Base-by-base conservation (phyloP, 2,113 vertebrate species). In the Corynorhinus townsendii region DNA sequence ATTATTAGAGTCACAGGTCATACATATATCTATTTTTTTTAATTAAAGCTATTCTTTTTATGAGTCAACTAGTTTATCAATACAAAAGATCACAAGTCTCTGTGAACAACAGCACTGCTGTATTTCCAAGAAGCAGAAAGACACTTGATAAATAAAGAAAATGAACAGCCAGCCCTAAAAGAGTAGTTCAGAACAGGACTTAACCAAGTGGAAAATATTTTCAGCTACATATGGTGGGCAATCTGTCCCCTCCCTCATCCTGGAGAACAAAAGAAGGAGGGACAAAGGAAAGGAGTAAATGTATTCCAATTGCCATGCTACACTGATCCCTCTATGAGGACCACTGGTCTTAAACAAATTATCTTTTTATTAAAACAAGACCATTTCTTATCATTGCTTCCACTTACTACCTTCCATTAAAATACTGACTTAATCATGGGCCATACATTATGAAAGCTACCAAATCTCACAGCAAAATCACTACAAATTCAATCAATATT, bases 1-100 rank as follows among this genome's bases (percentile, higher is more conserved):
- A 89, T 89, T 87, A 66, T 45, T 59, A 92, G 4, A 6, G 35
- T 66, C 71, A 47, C 7, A 72, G 26, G 68, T 86, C 28, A 16
- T 85, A 66, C 28, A 73, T 15, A 69, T 15, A 68, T 73, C 77
- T 38, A 52, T 92, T 81, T 38, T 69, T 56, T 86, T 90, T 38
- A 94, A 92, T 52, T 35, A 88, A 95, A 24, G n/a, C 59, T 92
- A 16, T 80, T 95, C 38, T 85, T 84, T 79, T 91, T 80, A 86
- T 80, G 69, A 91, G 82, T 66, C 71, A 83, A 82, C 84, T 93
- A 92, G 28, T 24, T 86, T 90, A 43, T 94, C 92, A 88, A 68
- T 76, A 94, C 47, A 93, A 93, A 69, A 17, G 2, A 92, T 69
- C 68, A 17, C 26, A 56, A 80, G 59, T 81, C 35, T 96, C 77